These are phyloP conservation scores for Euspilapteryx auroguttella DNA, from an alignment of 2,888 invertebrate species.

Conservation along the genomic window DNA sequence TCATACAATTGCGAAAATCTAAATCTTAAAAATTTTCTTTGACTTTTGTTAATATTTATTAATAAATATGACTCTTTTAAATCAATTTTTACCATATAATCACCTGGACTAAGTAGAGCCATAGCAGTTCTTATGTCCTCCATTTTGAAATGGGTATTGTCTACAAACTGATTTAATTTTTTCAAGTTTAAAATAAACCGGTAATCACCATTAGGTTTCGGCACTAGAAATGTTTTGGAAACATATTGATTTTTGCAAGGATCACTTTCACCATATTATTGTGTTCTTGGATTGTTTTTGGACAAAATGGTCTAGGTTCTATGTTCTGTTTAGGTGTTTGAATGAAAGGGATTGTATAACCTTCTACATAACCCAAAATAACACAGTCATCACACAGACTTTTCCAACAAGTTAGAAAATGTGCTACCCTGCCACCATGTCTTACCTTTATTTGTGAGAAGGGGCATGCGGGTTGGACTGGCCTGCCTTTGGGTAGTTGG, in stretches of 20 bases:
- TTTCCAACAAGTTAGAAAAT: too few relatives aligned
- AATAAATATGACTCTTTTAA: slow-evolving; percentile 6
- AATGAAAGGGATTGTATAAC: neutral
- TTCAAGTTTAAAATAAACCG: slow-evolving; percentile 5
- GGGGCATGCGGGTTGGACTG: too few relatives aligned
- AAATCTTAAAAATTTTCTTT: slow-evolving; percentile 4
- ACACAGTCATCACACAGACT: neutral
- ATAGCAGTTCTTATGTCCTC: slow-evolving; percentile 6
- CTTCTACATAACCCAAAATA: neutral
- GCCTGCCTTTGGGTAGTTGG: too few relatives aligned
- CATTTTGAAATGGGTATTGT: slow-evolving; percentile 4
- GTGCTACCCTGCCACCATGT: too few relatives aligned
- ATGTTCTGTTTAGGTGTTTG: neutral
- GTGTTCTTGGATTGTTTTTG: neutral
- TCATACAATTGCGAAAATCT: neutral
- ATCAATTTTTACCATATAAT: slow-evolving; percentile 3
- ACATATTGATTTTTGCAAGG: slow-evolving; percentile 1
- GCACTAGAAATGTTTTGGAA: slow-evolving; percentile 3
- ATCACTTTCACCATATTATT: neutral
- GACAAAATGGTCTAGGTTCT: neutral
- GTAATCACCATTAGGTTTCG: slow-evolving; percentile 4
- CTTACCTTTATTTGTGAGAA: too few relatives aligned
- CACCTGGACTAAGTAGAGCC: slow-evolving; percentile 1
- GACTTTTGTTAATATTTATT: slow-evolving; percentile 1
- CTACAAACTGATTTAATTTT: slow-evolving; percentile 4